Percentiles rank a stretch among this genome's conserved stretches.
Evolutionary conservation across 2,113 vertebrate species (phyloP).

Genomic region (Telmatochromis sp.): DNA sequence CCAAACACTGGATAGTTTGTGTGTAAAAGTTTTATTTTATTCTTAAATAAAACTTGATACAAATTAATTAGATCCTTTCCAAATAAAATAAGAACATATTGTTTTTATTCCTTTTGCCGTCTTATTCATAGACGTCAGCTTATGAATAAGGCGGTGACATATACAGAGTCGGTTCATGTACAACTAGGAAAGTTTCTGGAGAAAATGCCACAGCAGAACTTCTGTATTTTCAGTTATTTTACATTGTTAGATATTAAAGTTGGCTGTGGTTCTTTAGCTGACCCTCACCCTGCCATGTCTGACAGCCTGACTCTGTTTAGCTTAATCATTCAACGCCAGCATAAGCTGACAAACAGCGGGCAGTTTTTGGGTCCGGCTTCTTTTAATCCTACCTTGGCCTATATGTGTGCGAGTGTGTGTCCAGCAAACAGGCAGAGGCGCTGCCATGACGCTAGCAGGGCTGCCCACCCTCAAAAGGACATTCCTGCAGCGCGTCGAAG

Average conservation of each 20-base stretch:
- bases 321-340: background rate
- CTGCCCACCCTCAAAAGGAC: slow-evolving; percentile 31
- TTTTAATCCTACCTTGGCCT: background rate
- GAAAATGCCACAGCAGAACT: background rate
- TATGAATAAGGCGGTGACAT: fast-evolving
- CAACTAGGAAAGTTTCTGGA: background rate
- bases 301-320: background rate
- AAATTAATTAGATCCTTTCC: fast-evolving
- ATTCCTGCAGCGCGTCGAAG: slow-evolving; percentile 46
- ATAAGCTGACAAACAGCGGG: fast-evolving
- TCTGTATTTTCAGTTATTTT: background rate
- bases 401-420: background rate
- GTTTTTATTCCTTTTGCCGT: background rate
- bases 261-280: fast-evolving
- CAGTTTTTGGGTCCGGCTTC: background rate
- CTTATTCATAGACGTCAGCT: background rate
- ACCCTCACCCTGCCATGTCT: background rate
- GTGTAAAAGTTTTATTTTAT: background rate
- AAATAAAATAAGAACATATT: background rate
- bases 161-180: background rate
- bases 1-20: background rate
- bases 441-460: slow-evolving; percentile 35
- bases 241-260: background rate
- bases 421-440: background rate
- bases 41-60: background rate